These are phyloP conservation scores for Leptoteleia sp. DNA, from an alignment of 1,140 invertebrate species.

Conservation along the genomic window DNA sequence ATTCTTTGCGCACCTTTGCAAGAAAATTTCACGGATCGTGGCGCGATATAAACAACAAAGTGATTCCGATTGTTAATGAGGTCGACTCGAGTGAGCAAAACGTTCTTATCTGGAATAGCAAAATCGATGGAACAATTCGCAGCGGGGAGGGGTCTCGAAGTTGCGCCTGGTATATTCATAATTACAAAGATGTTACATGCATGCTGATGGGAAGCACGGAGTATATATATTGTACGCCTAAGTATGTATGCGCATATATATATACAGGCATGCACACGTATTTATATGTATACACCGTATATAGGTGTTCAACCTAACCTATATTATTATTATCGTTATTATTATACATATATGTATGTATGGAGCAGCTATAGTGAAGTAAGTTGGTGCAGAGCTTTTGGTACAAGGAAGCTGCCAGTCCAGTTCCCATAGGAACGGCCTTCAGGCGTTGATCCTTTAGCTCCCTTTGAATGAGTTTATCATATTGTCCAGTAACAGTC, in stretches of 20 bases:
- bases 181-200: slow-evolving; percentile 51
- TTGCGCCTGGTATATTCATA: slow-evolving; percentile 22
- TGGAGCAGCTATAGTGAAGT: slow-evolving; percentile 42
- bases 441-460: slow-evolving; percentile 64
- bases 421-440: slow-evolving; percentile 58
- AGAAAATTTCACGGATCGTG: slow-evolving; percentile 10
- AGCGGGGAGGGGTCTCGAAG: slow-evolving; percentile 3
- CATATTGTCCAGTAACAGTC: slow-evolving; percentile 64
- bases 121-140: slow-evolving; percentile 41
- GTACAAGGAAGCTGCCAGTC: slow-evolving; percentile 46
- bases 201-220: slow-evolving; percentile 38
- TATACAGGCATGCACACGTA: too few relatives aligned
- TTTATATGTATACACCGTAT: slow-evolving; percentile 14
- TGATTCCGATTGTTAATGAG: slow-evolving; percentile 16
- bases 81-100: slow-evolving; percentile 23
- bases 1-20: slow-evolving; percentile 1
- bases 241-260: slow-evolving; percentile 1
- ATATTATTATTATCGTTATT: slow-evolving; percentile 8
- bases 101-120: slow-evolving; percentile 22
- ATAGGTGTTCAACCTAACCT: slow-evolving; percentile 12
- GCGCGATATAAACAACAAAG: slow-evolving; percentile 19
- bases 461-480: slow-evolving; percentile 67
- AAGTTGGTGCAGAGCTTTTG: slow-evolving; percentile 50
- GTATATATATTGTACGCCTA: slow-evolving; percentile 22
- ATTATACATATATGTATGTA: slow-evolving; percentile 37